These are phyloP conservation scores for Hydroisotoma schaefferi DNA, from an alignment of 2,888 invertebrate genomes.

Conservation along the genomic window DNA sequence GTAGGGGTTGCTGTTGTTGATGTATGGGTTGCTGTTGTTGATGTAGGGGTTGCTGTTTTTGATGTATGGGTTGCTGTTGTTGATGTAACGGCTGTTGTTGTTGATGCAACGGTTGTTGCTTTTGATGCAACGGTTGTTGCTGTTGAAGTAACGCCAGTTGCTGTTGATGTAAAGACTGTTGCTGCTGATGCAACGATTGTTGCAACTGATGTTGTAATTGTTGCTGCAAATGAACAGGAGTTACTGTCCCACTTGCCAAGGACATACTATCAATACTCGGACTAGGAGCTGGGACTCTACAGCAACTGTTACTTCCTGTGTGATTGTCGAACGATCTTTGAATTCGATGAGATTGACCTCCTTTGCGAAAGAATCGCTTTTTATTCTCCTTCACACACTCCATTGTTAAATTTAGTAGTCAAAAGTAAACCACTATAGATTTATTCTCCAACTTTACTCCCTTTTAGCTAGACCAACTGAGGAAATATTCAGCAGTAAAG, in stretches of 20 bases:
- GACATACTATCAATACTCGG: constrained; percentile 15
- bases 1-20: background rate
- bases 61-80: constrained; percentile 18
- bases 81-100: constrained; percentile 11
- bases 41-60: constrained; percentile 10
- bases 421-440: too few species aligned
- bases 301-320: background rate
- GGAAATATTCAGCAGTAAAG: too few species aligned
- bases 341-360: constrained; percentile 7
- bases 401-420: too few species aligned
- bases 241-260: constrained; percentile 2
- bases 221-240: constrained; percentile 3
- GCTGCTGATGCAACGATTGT: background rate
- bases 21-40: constrained; percentile 15
- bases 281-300: constrained; percentile 7
- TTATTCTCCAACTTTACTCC: too few species aligned
- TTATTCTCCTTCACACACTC: constrained; percentile 24
- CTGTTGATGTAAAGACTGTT: background rate
- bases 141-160: constrained; percentile 9
- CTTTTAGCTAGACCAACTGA: too few species aligned
- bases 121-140: constrained; percentile 16
- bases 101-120: constrained; percentile 8
- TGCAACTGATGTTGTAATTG: background rate
- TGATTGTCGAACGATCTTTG: constrained; percentile 7
- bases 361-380: constrained; percentile 27